Evolutionary conservation across 2,888 invertebrate genomes (phyloP).

Genomic region (Vannuccia rotundouncinata): DNA sequence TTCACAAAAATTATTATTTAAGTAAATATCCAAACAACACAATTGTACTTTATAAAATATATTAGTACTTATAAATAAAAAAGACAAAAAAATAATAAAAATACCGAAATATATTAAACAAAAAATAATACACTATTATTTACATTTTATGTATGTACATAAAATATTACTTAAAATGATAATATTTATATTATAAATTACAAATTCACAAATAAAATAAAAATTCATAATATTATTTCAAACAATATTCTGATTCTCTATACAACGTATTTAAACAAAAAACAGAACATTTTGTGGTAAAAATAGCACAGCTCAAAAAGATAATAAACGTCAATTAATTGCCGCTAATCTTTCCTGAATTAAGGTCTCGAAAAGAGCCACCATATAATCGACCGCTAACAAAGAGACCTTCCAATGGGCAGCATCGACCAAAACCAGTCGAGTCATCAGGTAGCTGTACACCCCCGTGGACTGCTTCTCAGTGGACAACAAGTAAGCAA

Average conservation of each 20-base stretch:
- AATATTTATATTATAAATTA: no score
- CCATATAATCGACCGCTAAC: background rate
- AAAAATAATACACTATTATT: no score
- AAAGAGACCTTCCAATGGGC: background rate
- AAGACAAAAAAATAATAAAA: no score
- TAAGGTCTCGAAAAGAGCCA: background rate
- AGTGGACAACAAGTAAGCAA: background rate
- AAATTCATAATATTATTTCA: background rate
- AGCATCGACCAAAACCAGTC: background rate
- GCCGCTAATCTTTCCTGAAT: background rate
- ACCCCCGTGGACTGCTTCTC: background rate
- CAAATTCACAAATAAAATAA: background rate
- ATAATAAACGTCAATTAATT: background rate
- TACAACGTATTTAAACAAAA: no score
- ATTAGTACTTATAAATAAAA: no score
- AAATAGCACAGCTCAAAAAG: no score
- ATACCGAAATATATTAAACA: no score
- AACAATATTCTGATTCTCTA: background rate
- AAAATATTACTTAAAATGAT: no score
- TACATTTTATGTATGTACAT: no score
- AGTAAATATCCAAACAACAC: background rate
- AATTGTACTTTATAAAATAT: no score
- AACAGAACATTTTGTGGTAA: no score
- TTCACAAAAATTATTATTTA: no score
- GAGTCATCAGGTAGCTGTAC: background rate